These are phyloP conservation scores for Hiodon alosoides DNA, from an alignment of 2,113 vertebrate genomes.

Conservation along the genomic window DNA sequence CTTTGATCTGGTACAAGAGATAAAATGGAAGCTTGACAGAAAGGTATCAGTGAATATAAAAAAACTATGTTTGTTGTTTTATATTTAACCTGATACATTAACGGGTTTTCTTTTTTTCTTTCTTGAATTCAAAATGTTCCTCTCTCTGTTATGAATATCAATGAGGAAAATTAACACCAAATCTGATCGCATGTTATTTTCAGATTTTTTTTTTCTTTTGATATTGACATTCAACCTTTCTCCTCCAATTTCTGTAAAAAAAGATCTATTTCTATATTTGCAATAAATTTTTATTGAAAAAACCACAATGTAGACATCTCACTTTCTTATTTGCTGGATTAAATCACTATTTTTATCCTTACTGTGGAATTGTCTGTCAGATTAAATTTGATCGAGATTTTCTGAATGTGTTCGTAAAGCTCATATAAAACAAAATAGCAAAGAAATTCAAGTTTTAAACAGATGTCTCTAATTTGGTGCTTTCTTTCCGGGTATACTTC, in stretches of 20 bases:
- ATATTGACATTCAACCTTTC: slow-evolving; percentile 49
- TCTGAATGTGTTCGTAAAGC: not conserved
- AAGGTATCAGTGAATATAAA: not conserved
- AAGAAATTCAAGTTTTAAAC: not conserved
- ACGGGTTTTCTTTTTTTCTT: slow-evolving; percentile 15
- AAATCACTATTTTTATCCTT: not conserved
- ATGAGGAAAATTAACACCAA: slow-evolving; percentile 37
- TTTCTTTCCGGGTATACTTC: too few species aligned
- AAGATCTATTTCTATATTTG: slow-evolving; percentile 77
- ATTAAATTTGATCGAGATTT: too few species aligned
- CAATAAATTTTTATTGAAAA: slow-evolving; percentile 71
- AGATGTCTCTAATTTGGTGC: too few species aligned
- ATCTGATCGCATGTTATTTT: slow-evolving; percentile 28
- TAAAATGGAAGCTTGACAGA: not conserved
- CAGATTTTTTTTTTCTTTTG: slow-evolving; percentile 45
- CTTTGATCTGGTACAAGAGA: not conserved
- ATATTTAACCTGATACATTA: not conserved
- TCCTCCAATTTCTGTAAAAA: slow-evolving; percentile 65
- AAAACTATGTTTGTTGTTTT: slow-evolving; percentile 3
- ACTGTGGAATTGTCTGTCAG: too few species aligned
- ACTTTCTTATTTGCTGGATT: slow-evolving; percentile 22
- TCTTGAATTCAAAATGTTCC: slow-evolving; percentile 11
- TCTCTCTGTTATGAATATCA: slow-evolving; percentile 28
- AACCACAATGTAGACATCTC: slow-evolving; percentile 10
- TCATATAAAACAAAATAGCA: not conserved